Conservation (phyloP, 2,888 invertebrate genomes). For the Microplitis deprimator region DNA sequence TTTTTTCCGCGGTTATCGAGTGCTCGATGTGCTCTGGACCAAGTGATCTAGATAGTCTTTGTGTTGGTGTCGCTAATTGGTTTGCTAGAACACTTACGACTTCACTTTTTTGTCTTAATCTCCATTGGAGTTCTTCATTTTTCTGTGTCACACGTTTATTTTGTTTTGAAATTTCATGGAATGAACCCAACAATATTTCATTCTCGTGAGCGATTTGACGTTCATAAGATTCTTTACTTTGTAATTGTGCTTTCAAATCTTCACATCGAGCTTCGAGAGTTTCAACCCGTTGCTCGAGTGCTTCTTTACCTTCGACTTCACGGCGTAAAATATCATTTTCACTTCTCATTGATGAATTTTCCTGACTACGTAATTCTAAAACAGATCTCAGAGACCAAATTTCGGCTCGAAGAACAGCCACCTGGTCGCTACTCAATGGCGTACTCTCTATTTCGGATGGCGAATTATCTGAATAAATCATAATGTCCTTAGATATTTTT, state of each 20-base stretch:
- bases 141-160: slow-evolving; percentile 84
- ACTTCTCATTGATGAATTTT: slow-evolving; percentile 84
- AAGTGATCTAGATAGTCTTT: slow-evolving; percentile 62
- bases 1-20: slow-evolving; percentile 62
- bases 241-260: slow-evolving; percentile 84
- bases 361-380: slow-evolving; percentile 88
- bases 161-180: slow-evolving; percentile 84
- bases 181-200: slow-evolving; percentile 80
- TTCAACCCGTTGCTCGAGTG: slow-evolving; percentile 82
- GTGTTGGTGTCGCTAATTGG: slow-evolving; percentile 60
- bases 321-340: slow-evolving; percentile 80
- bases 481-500: slow-evolving; percentile 53
- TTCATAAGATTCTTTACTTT: slow-evolving; percentile 81
- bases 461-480: slow-evolving; percentile 71
- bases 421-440: slow-evolving; percentile 72
- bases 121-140: slow-evolving; percentile 92
- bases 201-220: slow-evolving; percentile 81
- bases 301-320: slow-evolving; percentile 83
- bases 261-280: slow-evolving; percentile 87
- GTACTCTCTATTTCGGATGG: slow-evolving; percentile 73
- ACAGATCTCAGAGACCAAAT: slow-evolving; percentile 89
- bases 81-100: slow-evolving; percentile 73
- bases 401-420: slow-evolving; percentile 78
- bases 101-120: slow-evolving; percentile 86
- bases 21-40: slow-evolving; percentile 62